Base-by-base conservation (phyloP, 2,888 invertebrate species). In the Trileptium ribeirensis region DNA sequence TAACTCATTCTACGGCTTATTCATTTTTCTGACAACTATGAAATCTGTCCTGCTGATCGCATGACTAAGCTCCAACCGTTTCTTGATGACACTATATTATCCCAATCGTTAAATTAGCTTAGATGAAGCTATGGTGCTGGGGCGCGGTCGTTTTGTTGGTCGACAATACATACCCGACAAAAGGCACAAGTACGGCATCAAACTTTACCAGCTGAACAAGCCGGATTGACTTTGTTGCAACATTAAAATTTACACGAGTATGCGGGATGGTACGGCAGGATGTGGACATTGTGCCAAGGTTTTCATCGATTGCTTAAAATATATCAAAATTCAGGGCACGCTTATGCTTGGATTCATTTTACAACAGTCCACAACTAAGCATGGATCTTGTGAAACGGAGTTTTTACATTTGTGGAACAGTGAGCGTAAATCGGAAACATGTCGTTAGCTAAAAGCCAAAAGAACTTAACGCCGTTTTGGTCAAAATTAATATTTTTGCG, bases 41-140 rank as follows among this genome's bases (percentile, higher is more conserved):
- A 70, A 70, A 70, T 70, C 8, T 31, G 33, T 15, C 15, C 15
- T 8, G 15, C 70, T 8, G 31, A 70, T 29, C 70, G 70, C 29
- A 3, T 70, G 8, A 36, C 70, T 3, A 70, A 70, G 70, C 70
- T 70, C 33, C 8, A 70, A 70, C 70, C 70, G 15, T 70, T 70
- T 70, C 31, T 70, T 8, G 70, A 70, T 70, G 70, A 70, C 36
- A 70, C 36, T 70, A 33, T 70, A 70, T 70, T 70, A 70, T 29
- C 70, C 70, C 3, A 36, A 8, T 36, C 8, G 15, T 15, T 31
- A 70, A 8, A 31, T 70, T 15, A 70, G 70, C 70, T 29, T 70
- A n/a, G 70, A 70, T 36, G 70, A 70, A 36, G 70, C 70, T 36
- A 15, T 70, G 70, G 36, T 70, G 70, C 29, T 70, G 70, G 29